Base-by-base conservation (phyloP, 2,797 vertebrate genomes). In the Picus viridis region DNA sequence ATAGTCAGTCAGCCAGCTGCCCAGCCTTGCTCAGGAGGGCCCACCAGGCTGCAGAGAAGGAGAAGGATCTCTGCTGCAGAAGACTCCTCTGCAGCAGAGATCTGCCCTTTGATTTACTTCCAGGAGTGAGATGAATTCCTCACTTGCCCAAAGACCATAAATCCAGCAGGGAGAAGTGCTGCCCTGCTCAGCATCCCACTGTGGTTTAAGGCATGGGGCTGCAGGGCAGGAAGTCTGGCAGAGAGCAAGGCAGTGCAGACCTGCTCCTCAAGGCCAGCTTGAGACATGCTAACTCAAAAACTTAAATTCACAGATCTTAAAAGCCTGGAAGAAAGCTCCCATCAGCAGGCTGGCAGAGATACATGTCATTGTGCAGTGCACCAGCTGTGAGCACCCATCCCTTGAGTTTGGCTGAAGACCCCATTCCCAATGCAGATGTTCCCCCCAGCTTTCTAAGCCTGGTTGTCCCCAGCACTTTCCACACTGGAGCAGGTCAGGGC, bases 201-300 rank as follows among this genome's bases (percentile, higher is more conserved):
- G 0, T 6, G 27, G 34, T 15, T 10, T 1, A 3, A 61, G 32
- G 39, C 41, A 36, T 1, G 10, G 41, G 24, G 5, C 1, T 36
- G 76, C 39, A 74, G 77, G 26, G 59, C 36, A 67, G 24, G 22
- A 83, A 69, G 51, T 27, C 9, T 30, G 27, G 54, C 65, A 80
- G 19, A 65, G 39, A 54, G 27, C n/a, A 65, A 62, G 67, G 56
- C 62, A 53, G 2, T 17, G 18, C 29, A 75, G 17, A 82, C 10
- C 47, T 45, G 61, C 29, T 65, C 53, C 73, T 76, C 59, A 41
- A 30, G 29, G 83, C 41, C 59, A 75, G 22, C 24, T 34, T 1
- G 2, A 39, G 74, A 43, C 9, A 24, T 4, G 7, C 5, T 19
- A 30, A 69, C 32, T 53, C 49, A 39, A 73, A 84, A 43, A n/a